A percentile compares a stretch with the other conserved stretches of the same genome.
Conservation (phyloP, 2,797 vertebrate genomes). For the Hydrophis major region DNA sequence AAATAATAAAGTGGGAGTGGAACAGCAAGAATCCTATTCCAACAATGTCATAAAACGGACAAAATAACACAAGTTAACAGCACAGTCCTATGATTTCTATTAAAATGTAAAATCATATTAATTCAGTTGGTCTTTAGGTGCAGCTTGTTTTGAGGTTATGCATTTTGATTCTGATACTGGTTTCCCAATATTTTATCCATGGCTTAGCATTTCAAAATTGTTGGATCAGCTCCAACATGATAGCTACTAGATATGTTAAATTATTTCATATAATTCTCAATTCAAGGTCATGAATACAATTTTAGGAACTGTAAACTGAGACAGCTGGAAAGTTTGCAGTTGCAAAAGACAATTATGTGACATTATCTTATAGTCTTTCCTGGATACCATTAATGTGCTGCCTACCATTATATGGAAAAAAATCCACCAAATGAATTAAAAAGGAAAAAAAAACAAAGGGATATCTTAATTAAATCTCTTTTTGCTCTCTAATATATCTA, state of each 20-base stretch:
- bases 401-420: neutral
- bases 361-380: neutral
- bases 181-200: neutral
- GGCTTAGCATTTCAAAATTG: neutral
- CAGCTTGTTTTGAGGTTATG: neutral
- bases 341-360: neutral
- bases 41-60: neutral
- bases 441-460: neutral
- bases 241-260: neutral
- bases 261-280: neutral
- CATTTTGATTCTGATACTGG: neutral
- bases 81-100: neutral
- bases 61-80: neutral
- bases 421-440: neutral
- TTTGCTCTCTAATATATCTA: neutral
- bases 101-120: neutral
- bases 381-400: neutral
- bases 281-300: neutral
- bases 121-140: neutral
- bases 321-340: neutral
- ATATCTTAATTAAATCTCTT: neutral
- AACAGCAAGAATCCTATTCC: neutral
- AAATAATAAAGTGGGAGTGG: neutral
- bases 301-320: neutral
- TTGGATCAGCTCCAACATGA: neutral